Percentiles rank a stretch among this genome's conserved stretches.
Evolutionary conservation across 2,888 invertebrate species (phyloP).

Genomic region (Trichopria drosophilae): DNA sequence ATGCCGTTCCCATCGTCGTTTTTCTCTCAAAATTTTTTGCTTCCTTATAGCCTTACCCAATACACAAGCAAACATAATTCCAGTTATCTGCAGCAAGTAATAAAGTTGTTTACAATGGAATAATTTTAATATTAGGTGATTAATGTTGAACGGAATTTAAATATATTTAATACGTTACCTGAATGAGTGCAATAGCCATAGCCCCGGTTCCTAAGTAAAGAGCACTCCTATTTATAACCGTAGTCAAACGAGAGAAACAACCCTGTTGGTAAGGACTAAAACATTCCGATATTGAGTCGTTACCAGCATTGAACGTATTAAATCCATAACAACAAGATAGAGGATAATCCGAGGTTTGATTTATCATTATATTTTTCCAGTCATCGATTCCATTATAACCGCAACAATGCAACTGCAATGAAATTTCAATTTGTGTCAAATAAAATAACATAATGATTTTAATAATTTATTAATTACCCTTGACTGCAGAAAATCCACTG

Average conservation of each 20-base stretch:
- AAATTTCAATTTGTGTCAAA: not conserved
- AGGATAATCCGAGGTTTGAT: too few species aligned
- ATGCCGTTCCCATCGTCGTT: conserved; percentile 71
- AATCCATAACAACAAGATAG: conserved; percentile 20
- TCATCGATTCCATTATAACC: conserved; percentile 52
- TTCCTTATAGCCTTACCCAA: conserved; percentile 82
- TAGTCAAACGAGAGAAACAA: conserved; percentile 66
- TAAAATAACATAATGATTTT: not conserved
- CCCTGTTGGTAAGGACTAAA: conserved; percentile 57
- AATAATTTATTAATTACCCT: conserved; percentile 56
- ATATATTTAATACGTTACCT: conserved; percentile 60
- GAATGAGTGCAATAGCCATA: conserved; percentile 77
- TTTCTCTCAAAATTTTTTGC: conserved; percentile 73
- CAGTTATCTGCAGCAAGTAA: conserved; percentile 67
- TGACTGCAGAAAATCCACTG: conserved; percentile 65
- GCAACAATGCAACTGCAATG: conserved; percentile 57
- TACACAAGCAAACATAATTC: conserved; percentile 86
- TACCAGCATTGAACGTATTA: not conserved
- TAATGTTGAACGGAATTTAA: not conserved
- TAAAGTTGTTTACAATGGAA: conserved; percentile 1
- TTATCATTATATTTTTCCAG: conserved; percentile 65
- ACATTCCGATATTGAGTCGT: conserved; percentile 18
- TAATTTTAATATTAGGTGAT: not conserved
- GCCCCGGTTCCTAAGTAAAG: conserved; percentile 75
- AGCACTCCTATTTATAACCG: conserved; percentile 71